A percentile compares a stretch with the other conserved stretches of the same genome.
Conservation (phyloP, 2,888 invertebrate species). For the Hetaerina titia region DNA sequence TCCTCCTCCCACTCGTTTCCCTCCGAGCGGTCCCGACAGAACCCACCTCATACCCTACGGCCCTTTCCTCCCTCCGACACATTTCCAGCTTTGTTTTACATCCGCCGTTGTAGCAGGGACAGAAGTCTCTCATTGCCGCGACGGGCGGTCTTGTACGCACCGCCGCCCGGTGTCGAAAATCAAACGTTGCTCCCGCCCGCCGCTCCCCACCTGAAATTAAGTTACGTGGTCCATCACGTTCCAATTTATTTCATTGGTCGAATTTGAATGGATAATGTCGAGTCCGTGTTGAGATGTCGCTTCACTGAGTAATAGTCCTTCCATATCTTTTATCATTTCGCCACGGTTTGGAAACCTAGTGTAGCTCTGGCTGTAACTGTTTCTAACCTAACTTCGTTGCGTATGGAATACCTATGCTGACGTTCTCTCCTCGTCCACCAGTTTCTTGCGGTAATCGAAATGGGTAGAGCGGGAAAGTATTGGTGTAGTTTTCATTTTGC, state of each 20-base stretch:
- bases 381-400: too few relatives aligned
- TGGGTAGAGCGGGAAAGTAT: too few relatives aligned
- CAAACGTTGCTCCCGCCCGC: not conserved
- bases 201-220: not conserved
- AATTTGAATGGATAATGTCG: not conserved
- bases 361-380: too few relatives aligned
- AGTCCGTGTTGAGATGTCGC: not conserved
- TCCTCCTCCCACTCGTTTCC: not conserved
- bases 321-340: not conserved
- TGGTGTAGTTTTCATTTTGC: too few relatives aligned
- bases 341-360: too few relatives aligned
- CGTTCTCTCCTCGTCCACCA: too few relatives aligned
- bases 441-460: too few relatives aligned
- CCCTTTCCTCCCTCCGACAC: not conserved
- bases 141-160: not conserved
- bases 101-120: not conserved
- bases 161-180: not conserved
- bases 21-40: not conserved
- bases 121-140: not conserved
- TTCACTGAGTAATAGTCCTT: not conserved
- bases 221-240: not conserved
- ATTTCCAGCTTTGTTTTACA: constrained; percentile 9
- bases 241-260: not conserved
- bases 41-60: not conserved
- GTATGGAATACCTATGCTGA: too few relatives aligned